These are phyloP conservation scores for Acanthornis magna DNA, from an alignment of 2,797 vertebrate species.

Conservation along the genomic window DNA sequence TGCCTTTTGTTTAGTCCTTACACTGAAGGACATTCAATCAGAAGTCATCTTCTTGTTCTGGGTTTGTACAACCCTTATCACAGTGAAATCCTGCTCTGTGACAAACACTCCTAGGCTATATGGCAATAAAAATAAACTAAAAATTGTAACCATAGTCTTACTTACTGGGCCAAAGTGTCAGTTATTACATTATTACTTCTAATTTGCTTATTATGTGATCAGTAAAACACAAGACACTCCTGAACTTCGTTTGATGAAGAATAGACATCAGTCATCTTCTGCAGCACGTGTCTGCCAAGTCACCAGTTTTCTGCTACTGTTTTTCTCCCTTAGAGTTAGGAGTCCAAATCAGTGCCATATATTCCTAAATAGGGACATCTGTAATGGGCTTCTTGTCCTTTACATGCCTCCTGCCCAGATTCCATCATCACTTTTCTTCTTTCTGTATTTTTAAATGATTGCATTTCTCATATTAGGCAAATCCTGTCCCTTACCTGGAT, in stretches of 20 bases:
- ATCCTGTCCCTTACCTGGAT: slow-evolving; percentile 66
- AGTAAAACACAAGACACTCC: background rate
- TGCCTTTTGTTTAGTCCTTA: background rate
- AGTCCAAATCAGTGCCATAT: slow-evolving; percentile 7
- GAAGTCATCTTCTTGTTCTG: background rate
- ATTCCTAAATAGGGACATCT: slow-evolving; percentile 25
- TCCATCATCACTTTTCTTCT: slow-evolving; percentile 47
- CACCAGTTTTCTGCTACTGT: background rate
- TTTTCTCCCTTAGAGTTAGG: background rate
- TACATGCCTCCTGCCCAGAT: slow-evolving; percentile 42
- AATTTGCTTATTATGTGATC: background rate
- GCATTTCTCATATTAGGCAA: slow-evolving; percentile 69
- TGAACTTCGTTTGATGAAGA: slow-evolving; percentile 1
- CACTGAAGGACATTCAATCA: background rate
- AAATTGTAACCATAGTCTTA: background rate
- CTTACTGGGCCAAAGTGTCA: background rate
- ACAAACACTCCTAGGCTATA: background rate
- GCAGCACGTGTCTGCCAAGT: background rate
- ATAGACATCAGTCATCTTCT: background rate
- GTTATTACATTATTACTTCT: background rate
- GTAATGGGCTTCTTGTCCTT: slow-evolving; percentile 59
- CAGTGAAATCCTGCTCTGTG: background rate
- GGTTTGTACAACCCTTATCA: background rate
- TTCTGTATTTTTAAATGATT: slow-evolving; percentile 63
- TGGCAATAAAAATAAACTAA: background rate